Conservation (phyloP, 2,888 invertebrate genomes). For the Catocala sponsa region DNA sequence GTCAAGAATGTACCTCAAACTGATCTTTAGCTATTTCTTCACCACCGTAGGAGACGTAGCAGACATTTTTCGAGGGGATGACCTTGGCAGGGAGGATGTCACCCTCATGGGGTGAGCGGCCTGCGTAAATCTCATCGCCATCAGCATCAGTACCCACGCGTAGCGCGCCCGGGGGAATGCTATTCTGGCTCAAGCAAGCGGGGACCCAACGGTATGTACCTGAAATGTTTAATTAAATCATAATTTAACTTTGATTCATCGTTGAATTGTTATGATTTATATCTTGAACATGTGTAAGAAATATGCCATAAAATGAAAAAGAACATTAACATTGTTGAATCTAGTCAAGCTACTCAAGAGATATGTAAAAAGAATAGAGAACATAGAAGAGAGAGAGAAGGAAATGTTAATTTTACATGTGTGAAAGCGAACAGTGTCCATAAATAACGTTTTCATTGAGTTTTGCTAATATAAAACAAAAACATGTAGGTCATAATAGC, state of each 20-base stretch:
- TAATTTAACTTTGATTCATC: no score
- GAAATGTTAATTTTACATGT: no score
- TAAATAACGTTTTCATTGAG: no score
- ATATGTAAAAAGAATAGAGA: no score
- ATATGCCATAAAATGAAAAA: not conserved
- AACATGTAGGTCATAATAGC: no score
- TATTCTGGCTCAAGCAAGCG: constrained; percentile 81
- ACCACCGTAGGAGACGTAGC: constrained; percentile 89
- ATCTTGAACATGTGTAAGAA: no score
- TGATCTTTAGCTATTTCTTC: constrained; percentile 89
- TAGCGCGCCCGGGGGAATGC: constrained; percentile 82
- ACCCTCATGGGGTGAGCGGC: constrained; percentile 90
- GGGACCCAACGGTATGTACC: constrained; percentile 86
- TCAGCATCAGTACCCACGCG: constrained; percentile 90
- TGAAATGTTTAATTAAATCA: constrained; percentile 41
- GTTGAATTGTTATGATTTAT: no score
- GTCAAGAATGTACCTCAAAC: constrained; percentile 85
- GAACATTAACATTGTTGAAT: constrained; percentile 12
- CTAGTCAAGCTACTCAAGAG: no score
- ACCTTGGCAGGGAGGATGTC: constrained; percentile 91
- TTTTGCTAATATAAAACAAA: no score
- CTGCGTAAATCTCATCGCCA: constrained; percentile 92
- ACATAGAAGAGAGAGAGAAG: no score
- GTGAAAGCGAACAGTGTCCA: no score
- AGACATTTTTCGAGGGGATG: constrained; percentile 89